Conservation (phyloP, 2,797 vertebrate species). For the Melanotaenia trifasciata region DNA sequence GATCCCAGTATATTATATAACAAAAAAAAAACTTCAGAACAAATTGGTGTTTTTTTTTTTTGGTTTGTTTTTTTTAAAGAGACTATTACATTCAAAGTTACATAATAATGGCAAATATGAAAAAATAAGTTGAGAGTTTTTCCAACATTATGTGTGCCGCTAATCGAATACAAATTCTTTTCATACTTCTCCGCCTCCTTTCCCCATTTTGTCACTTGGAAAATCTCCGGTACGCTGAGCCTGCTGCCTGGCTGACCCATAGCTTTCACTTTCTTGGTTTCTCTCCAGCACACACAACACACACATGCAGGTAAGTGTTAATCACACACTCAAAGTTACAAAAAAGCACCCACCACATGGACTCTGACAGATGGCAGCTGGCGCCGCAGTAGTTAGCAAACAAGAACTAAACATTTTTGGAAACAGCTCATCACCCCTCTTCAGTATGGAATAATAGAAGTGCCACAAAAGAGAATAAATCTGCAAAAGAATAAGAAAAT, state of each 20-base stretch:
- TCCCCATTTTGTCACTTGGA: slow-evolving; percentile 70
- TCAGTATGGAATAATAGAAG: slow-evolving; percentile 16
- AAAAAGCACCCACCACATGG: slow-evolving; percentile 57
- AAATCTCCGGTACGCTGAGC: slow-evolving; percentile 71
- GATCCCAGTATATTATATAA: neutral
- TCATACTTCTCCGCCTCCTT: slow-evolving; percentile 46
- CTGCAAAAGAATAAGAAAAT: slow-evolving; percentile 1
- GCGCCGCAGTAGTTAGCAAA: slow-evolving; percentile 40
- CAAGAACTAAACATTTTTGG: slow-evolving; percentile 29
- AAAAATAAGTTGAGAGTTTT: slow-evolving; percentile 1
- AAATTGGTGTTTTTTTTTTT: neutral
- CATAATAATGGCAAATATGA: neutral
- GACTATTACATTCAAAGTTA: neutral
- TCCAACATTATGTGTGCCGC: slow-evolving; percentile 5
- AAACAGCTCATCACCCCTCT: slow-evolving; percentile 28
- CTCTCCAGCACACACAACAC: slow-evolving; percentile 38
- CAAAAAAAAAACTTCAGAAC: neutral
- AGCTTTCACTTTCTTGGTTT: slow-evolving; percentile 61
- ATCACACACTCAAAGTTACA: slow-evolving; percentile 44
- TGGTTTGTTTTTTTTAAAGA: neutral
- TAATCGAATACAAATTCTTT: slow-evolving; percentile 65
- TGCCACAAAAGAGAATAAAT: slow-evolving; percentile 1
- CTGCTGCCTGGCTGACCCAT: slow-evolving; percentile 71
- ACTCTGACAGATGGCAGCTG: slow-evolving; percentile 66
- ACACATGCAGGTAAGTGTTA: slow-evolving; percentile 31